These are phyloP conservation scores for Drosophila santomea DNA, from an alignment of 1,140 invertebrate genomes.

Conservation along the genomic window DNA sequence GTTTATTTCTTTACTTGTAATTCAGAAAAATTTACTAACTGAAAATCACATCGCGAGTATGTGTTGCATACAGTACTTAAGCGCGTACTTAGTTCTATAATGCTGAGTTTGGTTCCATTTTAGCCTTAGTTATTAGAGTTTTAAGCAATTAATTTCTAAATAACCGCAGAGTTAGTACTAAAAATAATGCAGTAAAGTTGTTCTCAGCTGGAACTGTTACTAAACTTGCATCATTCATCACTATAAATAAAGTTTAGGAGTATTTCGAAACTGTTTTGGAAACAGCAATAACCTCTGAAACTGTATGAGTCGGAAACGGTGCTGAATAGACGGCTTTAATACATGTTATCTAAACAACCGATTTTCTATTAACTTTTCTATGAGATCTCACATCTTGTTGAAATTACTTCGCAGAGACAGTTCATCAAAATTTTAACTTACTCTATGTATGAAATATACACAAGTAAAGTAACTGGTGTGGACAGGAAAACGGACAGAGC, in stretches of 20 bases:
- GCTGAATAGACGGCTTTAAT: too few species aligned
- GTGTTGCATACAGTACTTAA: conserved; percentile 45
- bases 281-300: too few species aligned
- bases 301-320: too few species aligned
- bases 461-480: conserved; percentile 34
- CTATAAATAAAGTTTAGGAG: conserved; percentile 3
- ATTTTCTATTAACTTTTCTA: too few species aligned
- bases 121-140: conserved; percentile 43
- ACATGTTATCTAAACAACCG: too few species aligned
- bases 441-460: conserved; percentile 50
- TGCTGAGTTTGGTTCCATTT: conserved; percentile 50
- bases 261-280: conserved; percentile 14
- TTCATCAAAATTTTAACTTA: conserved; percentile 12
- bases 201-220: conserved; percentile 24
- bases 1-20: conserved; percentile 51
- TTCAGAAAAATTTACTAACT: conserved; percentile 61
- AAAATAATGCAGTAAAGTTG: conserved; percentile 4
- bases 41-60: conserved; percentile 18
- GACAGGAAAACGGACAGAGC: conserved; percentile 60
- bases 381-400: neutral
- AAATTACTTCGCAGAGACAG: neutral
- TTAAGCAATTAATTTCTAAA: conserved; percentile 22
- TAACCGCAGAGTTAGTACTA: conserved; percentile 44
- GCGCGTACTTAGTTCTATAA: conserved; percentile 49
- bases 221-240: conserved; percentile 7